Conservation (phyloP, 2,113 vertebrate genomes). For the Mohoua ochrocephala region DNA sequence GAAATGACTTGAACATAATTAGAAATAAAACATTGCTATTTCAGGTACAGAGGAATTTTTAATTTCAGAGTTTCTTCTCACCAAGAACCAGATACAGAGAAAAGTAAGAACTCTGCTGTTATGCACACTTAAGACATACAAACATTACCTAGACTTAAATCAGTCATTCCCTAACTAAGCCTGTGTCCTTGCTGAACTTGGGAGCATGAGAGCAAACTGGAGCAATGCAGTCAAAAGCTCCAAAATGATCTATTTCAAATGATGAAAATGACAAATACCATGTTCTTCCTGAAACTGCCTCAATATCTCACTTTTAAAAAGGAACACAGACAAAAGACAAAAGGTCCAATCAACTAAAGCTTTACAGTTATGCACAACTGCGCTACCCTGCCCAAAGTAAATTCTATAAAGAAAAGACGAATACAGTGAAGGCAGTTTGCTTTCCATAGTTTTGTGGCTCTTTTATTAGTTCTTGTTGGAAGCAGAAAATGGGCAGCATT, state of each 20-base stretch:
- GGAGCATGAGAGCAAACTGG: neutral
- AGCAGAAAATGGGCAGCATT: neutral
- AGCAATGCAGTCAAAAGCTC: neutral
- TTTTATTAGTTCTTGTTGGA: neutral
- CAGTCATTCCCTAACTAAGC: neutral
- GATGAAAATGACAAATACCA: neutral
- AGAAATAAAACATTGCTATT: neutral
- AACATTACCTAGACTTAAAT: neutral
- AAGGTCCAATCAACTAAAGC: neutral
- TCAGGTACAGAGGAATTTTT: neutral
- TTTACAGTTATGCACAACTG: neutral
- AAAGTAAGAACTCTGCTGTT: neutral
- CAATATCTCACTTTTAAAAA: neutral
- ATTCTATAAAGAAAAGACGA: neutral
- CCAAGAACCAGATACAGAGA: neutral
- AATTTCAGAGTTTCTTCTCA: neutral
- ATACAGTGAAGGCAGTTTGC: neutral
- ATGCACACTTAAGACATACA: neutral
- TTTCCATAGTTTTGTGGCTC: neutral
- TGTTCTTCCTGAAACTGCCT: neutral
- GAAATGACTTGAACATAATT: neutral
- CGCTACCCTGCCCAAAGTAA: neutral
- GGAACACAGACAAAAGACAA: neutral
- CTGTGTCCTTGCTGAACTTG: neutral
- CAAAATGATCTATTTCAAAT: neutral